Evolutionary conservation across 2,888 invertebrate genomes (phyloP).

Genomic region (Lamellibrachia satsuma): DNA sequence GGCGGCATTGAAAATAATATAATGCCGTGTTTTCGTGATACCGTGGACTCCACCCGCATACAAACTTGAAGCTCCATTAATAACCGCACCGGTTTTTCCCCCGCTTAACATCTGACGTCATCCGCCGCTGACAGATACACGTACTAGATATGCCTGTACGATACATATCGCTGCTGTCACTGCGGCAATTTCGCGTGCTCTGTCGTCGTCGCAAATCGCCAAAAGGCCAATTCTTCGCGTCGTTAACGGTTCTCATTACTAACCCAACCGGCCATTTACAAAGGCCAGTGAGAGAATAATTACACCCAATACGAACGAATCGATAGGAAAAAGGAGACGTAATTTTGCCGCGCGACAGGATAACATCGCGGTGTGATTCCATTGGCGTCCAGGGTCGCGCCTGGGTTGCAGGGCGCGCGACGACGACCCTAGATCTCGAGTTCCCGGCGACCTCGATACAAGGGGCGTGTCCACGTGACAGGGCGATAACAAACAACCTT

Average conservation of each 20-base stretch:
- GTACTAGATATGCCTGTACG: not conserved
- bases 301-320: not conserved
- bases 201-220: not conserved
- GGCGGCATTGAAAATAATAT: not conserved
- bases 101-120: not conserved
- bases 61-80: not conserved
- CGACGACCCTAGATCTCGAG: not conserved
- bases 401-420: not conserved
- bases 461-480: not conserved
- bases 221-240: not conserved
- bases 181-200: not conserved
- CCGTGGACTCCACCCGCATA: not conserved
- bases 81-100: not conserved
- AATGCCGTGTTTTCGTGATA: not conserved
- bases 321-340: not conserved
- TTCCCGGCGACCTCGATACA: not conserved
- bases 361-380: not conserved
- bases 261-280: not conserved
- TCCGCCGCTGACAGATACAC: not conserved
- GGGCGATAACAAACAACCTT: not conserved
- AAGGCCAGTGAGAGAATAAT: not conserved
- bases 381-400: not conserved
- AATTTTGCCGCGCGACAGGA: not conserved
- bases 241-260: not conserved
- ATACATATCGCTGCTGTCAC: not conserved